Evolutionary conservation across 2,113 vertebrate species (phyloP).

Genomic region (Vombatus ursinus): DNA sequence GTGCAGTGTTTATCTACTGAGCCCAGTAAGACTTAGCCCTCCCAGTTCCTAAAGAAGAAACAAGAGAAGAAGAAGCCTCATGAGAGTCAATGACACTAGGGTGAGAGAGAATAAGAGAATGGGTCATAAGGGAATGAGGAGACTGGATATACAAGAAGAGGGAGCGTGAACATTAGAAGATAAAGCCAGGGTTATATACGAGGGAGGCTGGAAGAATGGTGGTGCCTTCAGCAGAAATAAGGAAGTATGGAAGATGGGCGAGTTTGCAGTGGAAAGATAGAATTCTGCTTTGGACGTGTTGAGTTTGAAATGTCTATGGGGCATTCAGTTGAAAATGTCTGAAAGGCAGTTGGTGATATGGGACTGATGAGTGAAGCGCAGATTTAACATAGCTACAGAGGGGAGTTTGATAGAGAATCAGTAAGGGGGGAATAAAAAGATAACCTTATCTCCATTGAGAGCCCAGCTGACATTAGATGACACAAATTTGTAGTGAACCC

Average conservation of each 20-base stretch:
- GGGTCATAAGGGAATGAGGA: background rate
- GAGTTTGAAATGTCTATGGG: no score
- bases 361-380: background rate
- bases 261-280: background rate
- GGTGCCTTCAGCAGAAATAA: background rate
- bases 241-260: background rate
- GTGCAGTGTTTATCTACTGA: background rate
- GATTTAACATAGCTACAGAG: background rate
- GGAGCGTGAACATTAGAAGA: background rate
- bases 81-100: background rate
- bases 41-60: background rate
- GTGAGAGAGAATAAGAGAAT: background rate
- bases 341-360: background rate
- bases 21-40: background rate
- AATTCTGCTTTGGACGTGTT: background rate
- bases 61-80: background rate
- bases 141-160: background rate
- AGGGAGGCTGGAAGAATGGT: background rate
- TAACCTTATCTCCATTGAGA: no score
- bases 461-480: background rate
- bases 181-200: background rate
- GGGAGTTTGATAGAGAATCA: background rate
- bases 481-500: background rate
- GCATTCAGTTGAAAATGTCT: background rate
- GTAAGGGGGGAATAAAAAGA: background rate